Conservation (phyloP, 2,113 vertebrate species). For the Plotosus lineatus region DNA sequence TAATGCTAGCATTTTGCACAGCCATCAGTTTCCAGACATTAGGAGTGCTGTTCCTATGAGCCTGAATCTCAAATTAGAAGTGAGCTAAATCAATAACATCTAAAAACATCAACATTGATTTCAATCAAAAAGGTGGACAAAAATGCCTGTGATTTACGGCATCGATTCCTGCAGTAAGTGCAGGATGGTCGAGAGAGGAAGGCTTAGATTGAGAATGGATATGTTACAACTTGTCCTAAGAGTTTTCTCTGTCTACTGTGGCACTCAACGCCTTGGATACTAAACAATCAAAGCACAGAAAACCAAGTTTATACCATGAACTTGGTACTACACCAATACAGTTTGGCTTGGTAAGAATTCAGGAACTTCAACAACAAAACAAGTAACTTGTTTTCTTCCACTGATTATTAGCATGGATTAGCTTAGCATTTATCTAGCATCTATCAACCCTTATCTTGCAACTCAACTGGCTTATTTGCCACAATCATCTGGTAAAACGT, state of each 20-base stretch:
- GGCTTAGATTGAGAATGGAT: constrained; percentile 16
- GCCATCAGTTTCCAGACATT: background rate
- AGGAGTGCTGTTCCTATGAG: background rate
- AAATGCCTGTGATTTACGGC: constrained; percentile 16
- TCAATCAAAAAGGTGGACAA: constrained; percentile 1
- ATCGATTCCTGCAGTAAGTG: background rate
- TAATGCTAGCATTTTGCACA: constrained; percentile 8
- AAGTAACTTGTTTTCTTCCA: background rate
- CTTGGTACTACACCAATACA: background rate
- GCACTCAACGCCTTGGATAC: background rate
- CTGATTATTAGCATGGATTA: too few species aligned
- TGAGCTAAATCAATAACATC: constrained; percentile 19
- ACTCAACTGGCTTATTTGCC: background rate
- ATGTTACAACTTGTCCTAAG: constrained; percentile 47
- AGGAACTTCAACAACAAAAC: background rate
- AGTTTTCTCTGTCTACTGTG: constrained; percentile 43
- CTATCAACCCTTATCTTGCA: background rate
- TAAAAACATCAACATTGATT: constrained; percentile 21
- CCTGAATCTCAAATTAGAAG: background rate
- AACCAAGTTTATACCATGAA: background rate
- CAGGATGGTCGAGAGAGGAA: constrained; percentile 11
- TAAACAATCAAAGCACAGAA: background rate
- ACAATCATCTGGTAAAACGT: constrained; percentile 2
- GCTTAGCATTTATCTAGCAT: background rate
- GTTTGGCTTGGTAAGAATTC: background rate